phyloP scores from a whole-genome alignment of 2,888 invertebrate species.

The Allygus modestus region DNA sequence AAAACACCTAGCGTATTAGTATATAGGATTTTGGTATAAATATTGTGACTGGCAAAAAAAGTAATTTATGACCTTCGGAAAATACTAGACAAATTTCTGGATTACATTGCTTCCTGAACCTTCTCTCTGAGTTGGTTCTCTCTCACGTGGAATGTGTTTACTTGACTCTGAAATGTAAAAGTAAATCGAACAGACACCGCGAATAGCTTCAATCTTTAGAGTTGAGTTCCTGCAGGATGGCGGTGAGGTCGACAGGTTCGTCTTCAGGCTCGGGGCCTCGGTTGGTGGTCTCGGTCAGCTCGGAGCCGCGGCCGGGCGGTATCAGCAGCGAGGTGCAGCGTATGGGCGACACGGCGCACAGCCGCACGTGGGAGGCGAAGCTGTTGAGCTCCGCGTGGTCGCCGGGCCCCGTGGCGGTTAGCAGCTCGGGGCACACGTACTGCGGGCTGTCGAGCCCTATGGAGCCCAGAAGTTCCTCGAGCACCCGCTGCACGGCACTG shows the following conservation, averaged over 20 bases:
- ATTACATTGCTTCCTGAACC: too few relatives aligned
- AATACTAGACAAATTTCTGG: too few relatives aligned
- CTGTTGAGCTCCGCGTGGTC: constrained; percentile 72
- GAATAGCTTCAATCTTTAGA: too few relatives aligned
- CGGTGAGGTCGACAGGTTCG: constrained; percentile 28
- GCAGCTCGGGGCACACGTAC: constrained; percentile 65
- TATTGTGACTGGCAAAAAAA: too few relatives aligned
- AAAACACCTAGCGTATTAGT: too few relatives aligned
- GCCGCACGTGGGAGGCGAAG: constrained; percentile 73
- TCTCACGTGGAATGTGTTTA: too few relatives aligned
- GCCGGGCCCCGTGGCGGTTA: constrained; percentile 61
- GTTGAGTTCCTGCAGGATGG: constrained; percentile 29
- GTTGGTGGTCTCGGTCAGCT: constrained; percentile 31
- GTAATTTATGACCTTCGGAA: too few relatives aligned
- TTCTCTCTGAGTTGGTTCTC: too few relatives aligned
- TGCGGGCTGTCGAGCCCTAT: constrained; percentile 69
- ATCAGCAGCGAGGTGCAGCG: constrained; percentile 69
- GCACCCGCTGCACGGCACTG: constrained; percentile 78
- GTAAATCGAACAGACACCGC: too few relatives aligned
- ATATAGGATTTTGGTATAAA: too few relatives aligned
- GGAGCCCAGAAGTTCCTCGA: constrained; percentile 76
- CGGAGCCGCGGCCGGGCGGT: constrained; percentile 57
- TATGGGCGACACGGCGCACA: constrained; percentile 72
- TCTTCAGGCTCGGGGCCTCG: neutral
- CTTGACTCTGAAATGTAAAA: too few relatives aligned